These are phyloP conservation scores for Manduca sexta DNA, from an alignment of 1,140 invertebrate genomes.

Conservation along the genomic window DNA sequence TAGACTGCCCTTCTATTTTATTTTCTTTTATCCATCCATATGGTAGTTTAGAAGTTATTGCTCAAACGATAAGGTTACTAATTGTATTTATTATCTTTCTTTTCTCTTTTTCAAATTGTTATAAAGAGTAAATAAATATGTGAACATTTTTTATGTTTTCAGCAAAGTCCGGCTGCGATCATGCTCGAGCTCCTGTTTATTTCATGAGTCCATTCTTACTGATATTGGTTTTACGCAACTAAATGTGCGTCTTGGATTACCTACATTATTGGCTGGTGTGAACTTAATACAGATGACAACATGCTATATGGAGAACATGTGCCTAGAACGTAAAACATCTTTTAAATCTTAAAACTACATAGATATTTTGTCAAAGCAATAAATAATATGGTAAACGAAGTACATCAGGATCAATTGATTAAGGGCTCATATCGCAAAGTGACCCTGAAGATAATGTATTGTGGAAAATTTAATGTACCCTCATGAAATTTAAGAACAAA, in stretches of 20 bases:
- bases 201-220: conserved; percentile 83
- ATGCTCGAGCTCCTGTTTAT: conserved; percentile 78
- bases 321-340: conserved; percentile 72
- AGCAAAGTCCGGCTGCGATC: conserved; percentile 75
- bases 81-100: too few relatives aligned
- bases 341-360: too few relatives aligned
- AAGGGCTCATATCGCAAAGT: too few relatives aligned
- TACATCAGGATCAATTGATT: too few relatives aligned
- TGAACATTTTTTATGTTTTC: conserved; percentile 2
- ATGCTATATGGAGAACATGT: conserved; percentile 80
- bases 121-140: neutral
- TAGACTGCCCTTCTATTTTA: too few relatives aligned
- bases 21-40: too few relatives aligned
- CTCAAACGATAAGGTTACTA: too few relatives aligned
- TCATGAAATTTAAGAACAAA: too few relatives aligned
- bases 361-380: neutral
- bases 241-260: conserved; percentile 78
- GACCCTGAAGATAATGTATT: too few relatives aligned
- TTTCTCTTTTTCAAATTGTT: too few relatives aligned
- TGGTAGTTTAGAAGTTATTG: too few relatives aligned
- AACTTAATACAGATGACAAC: conserved; percentile 65
- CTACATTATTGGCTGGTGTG: conserved; percentile 77
- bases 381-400: neutral
- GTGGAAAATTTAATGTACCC: too few relatives aligned
- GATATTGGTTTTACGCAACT: conserved; percentile 80